phyloP scores from a whole-genome alignment of 2,113 vertebrate species.

The Miniopterus natalensis region DNA sequence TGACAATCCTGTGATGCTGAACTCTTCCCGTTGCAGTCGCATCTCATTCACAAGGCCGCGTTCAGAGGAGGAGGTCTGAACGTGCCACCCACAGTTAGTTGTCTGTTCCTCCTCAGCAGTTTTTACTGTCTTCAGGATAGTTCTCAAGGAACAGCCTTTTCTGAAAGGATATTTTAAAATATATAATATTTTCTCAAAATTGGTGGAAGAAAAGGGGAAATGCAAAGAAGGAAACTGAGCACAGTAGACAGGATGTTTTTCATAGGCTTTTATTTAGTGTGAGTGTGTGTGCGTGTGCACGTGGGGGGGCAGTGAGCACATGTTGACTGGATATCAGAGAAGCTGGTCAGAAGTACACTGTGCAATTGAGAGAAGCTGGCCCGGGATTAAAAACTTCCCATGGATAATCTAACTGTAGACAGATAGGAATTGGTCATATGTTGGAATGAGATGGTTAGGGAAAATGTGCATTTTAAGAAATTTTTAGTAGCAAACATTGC shows the following conservation, averaged over 20 bases:
- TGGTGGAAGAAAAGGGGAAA: not conserved
- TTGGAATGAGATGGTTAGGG: slow-evolving; percentile 27
- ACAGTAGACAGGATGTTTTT: not conserved
- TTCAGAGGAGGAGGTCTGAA: not conserved
- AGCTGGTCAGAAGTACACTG: not conserved
- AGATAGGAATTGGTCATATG: slow-evolving; percentile 15
- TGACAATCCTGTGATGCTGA: not conserved
- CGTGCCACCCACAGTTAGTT: not conserved
- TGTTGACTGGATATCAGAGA: not conserved
- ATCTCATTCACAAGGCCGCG: not conserved
- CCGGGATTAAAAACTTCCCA: slow-evolving; percentile 9
- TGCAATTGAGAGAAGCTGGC: not conserved
- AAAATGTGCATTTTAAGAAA: slow-evolving; percentile 51
- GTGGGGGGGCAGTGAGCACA: not conserved
- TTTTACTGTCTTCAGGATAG: slow-evolving; percentile 38
- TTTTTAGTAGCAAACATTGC: slow-evolving; percentile 75
- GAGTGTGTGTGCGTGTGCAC: not conserved
- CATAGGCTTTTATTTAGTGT: not conserved
- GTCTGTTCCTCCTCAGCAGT: not conserved
- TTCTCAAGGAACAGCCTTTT: slow-evolving; percentile 12
- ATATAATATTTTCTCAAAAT: slow-evolving; percentile 11
- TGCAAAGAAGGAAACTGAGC: slow-evolving; percentile 41
- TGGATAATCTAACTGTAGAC: not conserved
- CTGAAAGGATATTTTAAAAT: slow-evolving; percentile 48
- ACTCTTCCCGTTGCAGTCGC: not conserved